Evolutionary conservation across 2,888 invertebrate genomes (phyloP).

Genomic region (Reticulitermes lucifugus): DNA sequence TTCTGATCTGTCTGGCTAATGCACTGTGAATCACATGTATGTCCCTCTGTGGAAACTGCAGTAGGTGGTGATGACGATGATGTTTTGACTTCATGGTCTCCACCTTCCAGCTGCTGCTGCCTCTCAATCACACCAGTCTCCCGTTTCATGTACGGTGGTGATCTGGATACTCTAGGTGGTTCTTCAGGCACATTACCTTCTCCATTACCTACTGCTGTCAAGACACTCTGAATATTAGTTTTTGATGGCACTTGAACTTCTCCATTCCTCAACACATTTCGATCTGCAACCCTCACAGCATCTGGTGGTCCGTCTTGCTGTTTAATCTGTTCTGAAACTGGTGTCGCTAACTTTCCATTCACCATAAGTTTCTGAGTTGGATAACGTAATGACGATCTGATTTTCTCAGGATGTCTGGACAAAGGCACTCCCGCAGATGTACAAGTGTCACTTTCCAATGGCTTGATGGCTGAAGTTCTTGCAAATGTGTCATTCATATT

Average conservation of each 20-base stretch:
- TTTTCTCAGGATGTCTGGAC: slow-evolving; percentile 39
- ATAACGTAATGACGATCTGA: slow-evolving; percentile 60
- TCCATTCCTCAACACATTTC: background rate
- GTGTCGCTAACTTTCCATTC: slow-evolving; percentile 63
- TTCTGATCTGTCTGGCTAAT: background rate
- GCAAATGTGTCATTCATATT: slow-evolving; percentile 47
- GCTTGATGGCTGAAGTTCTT: slow-evolving; percentile 46
- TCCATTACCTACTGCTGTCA: background rate
- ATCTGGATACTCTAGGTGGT: slow-evolving; percentile 21
- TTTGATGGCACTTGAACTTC: slow-evolving; percentile 20
- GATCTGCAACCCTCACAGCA: background rate
- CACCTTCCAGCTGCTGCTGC: background rate
- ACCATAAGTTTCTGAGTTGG: slow-evolving; percentile 65
- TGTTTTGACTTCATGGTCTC: background rate
- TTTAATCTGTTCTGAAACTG: background rate
- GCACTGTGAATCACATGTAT: background rate
- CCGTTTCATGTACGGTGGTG: slow-evolving; percentile 3
- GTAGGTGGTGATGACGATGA: background rate
- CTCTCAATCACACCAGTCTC: background rate
- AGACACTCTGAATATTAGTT: slow-evolving; percentile 42
- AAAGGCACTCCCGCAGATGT: slow-evolving; percentile 27
- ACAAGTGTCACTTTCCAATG: slow-evolving; percentile 23
- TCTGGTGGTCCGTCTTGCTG: background rate
- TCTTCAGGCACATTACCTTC: background rate
- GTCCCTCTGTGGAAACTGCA: background rate